A percentile compares a stretch with the other conserved stretches of the same genome.
Conservation (phyloP, 2,113 vertebrate genomes). For the Oceanites oceanicus region DNA sequence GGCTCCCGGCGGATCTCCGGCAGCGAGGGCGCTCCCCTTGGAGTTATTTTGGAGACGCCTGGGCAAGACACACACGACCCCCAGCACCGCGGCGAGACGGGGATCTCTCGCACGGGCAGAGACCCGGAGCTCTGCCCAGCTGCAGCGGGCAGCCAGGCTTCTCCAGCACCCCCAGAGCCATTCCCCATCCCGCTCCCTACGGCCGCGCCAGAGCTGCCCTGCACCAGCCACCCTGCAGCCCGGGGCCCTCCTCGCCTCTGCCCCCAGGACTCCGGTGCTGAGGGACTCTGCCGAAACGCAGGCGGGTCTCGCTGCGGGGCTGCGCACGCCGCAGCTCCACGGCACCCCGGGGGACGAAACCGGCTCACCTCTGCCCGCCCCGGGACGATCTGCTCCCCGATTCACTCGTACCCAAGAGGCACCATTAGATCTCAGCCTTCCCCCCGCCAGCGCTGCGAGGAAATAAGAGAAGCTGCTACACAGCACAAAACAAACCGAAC, state of each 20-base stretch:
- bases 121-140: not conserved
- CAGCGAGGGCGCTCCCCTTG: not conserved
- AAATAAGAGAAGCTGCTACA: not conserved
- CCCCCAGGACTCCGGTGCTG: not conserved
- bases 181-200: not conserved
- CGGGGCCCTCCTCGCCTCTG: too few species aligned
- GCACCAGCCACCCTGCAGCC: not conserved
- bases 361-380: not conserved
- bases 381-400: not conserved
- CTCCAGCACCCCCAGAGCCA: not conserved
- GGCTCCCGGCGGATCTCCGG: not conserved
- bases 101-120: not conserved
- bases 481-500: fast-evolving
- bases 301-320: not conserved
- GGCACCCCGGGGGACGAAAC: not conserved
- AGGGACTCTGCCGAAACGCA: not conserved
- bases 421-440: not conserved
- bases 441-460: not conserved
- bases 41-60: not conserved
- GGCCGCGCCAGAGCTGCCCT: not conserved
- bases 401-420: not conserved
- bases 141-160: not conserved
- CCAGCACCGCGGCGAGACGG: not conserved
- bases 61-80: not conserved
- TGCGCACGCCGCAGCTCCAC: not conserved